Percentiles rank a stretch among this genome's conserved stretches.
Evolutionary conservation across 2,797 vertebrate genomes (phyloP).

Genomic region (Poecile montanus): DNA sequence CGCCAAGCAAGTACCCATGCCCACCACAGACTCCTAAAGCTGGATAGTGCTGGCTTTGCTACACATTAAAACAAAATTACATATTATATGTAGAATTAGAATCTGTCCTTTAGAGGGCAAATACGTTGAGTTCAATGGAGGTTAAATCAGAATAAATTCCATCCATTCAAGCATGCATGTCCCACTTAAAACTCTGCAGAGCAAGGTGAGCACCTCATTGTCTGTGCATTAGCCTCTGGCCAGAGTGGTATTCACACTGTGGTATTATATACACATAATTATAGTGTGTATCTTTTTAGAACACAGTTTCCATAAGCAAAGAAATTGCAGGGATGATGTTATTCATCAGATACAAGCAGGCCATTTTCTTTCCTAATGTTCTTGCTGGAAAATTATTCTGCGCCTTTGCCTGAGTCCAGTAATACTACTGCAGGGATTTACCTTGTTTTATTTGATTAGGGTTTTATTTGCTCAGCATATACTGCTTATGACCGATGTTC

Average conservation of each 20-base stretch:
- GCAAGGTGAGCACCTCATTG: background rate
- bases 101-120: background rate
- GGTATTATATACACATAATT: background rate
- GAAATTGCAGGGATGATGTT: background rate
- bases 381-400: background rate
- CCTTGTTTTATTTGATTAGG: background rate
- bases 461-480: background rate
- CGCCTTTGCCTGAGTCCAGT: background rate
- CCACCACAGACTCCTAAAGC: background rate
- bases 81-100: background rate
- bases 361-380: background rate
- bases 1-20: background rate
- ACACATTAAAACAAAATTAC: background rate
- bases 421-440: background rate
- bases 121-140: background rate
- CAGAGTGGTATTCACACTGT: background rate
- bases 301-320: background rate
- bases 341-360: background rate
- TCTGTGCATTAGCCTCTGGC: background rate
- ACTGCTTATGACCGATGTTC: background rate
- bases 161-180: background rate
- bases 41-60: background rate
- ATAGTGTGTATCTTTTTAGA: background rate
- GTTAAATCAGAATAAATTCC: background rate
- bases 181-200: background rate